Evolutionary conservation across 2,888 invertebrate species (phyloP).

Genomic region (Athripsodes cinereus): DNA sequence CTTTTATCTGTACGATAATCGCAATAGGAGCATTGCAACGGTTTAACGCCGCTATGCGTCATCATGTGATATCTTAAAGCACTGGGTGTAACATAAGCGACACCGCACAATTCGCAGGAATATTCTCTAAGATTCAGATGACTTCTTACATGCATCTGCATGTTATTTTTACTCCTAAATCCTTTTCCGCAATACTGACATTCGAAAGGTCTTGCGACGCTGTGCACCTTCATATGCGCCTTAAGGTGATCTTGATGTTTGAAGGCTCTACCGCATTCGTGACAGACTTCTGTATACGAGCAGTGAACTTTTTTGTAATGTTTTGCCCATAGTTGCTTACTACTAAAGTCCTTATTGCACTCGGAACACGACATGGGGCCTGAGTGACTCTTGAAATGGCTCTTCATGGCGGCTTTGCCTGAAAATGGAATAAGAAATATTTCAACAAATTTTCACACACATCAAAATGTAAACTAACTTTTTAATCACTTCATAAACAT

Average conservation of each 20-base stretch:
- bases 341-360: conserved; percentile 16
- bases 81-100: conserved; percentile 17
- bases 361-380: conserved; percentile 17
- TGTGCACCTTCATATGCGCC: conserved; percentile 17
- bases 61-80: conserved; percentile 18
- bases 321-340: conserved; percentile 17
- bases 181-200: conserved; percentile 18
- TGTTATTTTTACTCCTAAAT: conserved; percentile 16
- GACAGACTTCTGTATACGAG: conserved; percentile 14
- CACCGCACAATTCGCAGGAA: conserved; percentile 17
- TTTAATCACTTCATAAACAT: no score
- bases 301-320: conserved; percentile 17
- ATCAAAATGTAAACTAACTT: no score
- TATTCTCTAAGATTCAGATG: conserved; percentile 16
- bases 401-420: conserved; percentile 16
- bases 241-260: conserved; percentile 17
- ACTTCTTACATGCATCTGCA: conserved; percentile 17
- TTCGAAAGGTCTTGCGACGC: conserved; percentile 14
- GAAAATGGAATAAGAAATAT: no score
- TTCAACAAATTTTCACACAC: no score
- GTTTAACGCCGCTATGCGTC: conserved; percentile 16
- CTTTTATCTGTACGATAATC: conserved; percentile 17
- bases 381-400: conserved; percentile 17
- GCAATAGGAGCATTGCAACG: conserved; percentile 14
- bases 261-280: conserved; percentile 17